phyloP scores from a whole-genome alignment of 2,113 vertebrate species.

The Labeo rohita region DNA sequence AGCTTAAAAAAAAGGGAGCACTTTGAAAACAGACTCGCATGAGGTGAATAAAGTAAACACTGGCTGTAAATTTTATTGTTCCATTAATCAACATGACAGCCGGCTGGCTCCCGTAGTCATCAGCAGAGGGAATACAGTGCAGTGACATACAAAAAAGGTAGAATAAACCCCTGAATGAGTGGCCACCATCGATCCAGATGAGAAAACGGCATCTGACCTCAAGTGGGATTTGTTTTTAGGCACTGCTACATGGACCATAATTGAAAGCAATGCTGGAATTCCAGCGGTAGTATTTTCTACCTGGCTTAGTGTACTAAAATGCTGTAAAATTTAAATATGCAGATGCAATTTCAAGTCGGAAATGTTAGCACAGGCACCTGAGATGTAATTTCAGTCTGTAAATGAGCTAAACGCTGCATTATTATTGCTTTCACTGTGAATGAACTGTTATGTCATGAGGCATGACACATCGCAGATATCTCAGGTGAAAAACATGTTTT shows the following conservation, averaged over 20 bases:
- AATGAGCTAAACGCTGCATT: not conserved
- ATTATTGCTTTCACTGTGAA: conserved; percentile 15
- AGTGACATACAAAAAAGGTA: conserved; percentile 62
- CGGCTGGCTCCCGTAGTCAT: conserved; percentile 53
- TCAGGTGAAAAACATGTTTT: conserved; percentile 16
- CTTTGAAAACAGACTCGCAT: conserved; percentile 60
- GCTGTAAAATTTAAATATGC: conserved; percentile 42
- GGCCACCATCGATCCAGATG: conserved; percentile 58
- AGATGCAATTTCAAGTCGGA: not conserved
- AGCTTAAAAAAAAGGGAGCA: conserved; percentile 48
- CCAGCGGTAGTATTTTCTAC: conserved; percentile 61
- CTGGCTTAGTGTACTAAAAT: conserved; percentile 45
- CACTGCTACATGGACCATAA: conserved; percentile 46
- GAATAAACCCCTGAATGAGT: conserved; percentile 57
- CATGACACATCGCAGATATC: not conserved
- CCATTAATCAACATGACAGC: conserved; percentile 74
- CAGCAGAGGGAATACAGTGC: conserved; percentile 61
- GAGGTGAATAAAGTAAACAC: conserved; percentile 60
- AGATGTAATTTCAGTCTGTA: conserved; percentile 16
- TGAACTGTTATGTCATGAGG: conserved; percentile 5
- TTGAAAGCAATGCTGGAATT: conserved; percentile 40
- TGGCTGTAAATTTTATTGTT: conserved; percentile 72
- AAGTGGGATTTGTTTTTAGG: conserved; percentile 64
- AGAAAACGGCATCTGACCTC: conserved; percentile 66
- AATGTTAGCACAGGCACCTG: not conserved